These are phyloP conservation scores for Malacoctenus gilli DNA, from an alignment of 2,797 vertebrate species.

Conservation along the genomic window DNA sequence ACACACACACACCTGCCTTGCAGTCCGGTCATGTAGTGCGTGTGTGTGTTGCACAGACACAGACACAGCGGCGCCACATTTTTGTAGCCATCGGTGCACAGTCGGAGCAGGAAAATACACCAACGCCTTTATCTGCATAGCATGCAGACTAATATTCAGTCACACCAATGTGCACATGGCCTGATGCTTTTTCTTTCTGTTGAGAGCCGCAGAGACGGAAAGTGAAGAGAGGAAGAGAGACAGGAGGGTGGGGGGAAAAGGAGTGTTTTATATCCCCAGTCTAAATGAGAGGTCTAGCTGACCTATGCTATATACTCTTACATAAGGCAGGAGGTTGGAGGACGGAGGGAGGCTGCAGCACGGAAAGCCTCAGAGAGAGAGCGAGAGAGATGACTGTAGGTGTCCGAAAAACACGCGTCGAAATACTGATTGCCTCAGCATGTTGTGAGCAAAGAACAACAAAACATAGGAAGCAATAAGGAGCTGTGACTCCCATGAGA, in stretches of 20 bases:
- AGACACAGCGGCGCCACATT: not conserved
- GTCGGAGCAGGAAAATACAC: not conserved
- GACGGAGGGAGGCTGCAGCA: too few species aligned
- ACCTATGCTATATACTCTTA: constrained; percentile 42
- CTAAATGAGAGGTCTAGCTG: constrained; percentile 38
- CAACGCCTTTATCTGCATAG: not conserved
- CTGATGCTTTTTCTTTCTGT: constrained; percentile 8
- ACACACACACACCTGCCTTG: too few species aligned
- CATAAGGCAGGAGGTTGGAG: constrained; percentile 37
- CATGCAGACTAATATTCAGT: too few species aligned
- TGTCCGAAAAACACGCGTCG: not conserved
- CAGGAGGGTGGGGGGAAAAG: not conserved
- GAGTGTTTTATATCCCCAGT: constrained; percentile 31
- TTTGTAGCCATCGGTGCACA: not conserved
- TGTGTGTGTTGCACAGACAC: not conserved
- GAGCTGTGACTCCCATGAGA: too few species aligned
- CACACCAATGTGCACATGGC: too few species aligned
- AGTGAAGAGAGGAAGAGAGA: not conserved
- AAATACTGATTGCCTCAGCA: not conserved
- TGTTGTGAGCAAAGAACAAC: not conserved
- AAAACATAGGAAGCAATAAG: not conserved
- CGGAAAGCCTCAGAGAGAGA: constrained; percentile 7
- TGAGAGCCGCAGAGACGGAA: not conserved
- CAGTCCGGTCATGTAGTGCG: constrained; percentile 5
- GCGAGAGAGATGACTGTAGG: not conserved